phyloP scores from a whole-genome alignment of 2,797 vertebrate genomes.

The Peromyscus aztecus region DNA sequence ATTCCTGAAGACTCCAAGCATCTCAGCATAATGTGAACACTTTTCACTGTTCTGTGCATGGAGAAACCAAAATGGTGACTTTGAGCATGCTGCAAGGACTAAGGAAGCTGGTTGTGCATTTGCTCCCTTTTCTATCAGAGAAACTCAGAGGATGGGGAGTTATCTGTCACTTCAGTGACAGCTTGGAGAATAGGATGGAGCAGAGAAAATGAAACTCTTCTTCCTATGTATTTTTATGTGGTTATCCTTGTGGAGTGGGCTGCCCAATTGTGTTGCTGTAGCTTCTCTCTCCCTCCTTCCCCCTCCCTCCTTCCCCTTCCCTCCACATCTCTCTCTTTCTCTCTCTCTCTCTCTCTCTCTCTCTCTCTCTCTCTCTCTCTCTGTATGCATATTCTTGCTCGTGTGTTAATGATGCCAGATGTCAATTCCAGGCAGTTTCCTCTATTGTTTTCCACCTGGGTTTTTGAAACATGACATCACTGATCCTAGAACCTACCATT shows the following conservation, averaged over 20 bases:
- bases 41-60: rapidly evolving
- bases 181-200: neutral
- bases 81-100: neutral
- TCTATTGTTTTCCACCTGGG: neutral
- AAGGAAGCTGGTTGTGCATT: neutral
- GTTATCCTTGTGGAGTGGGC: neutral
- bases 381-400: neutral
- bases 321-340: too few species aligned
- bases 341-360: too few species aligned
- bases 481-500: too few species aligned
- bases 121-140: neutral
- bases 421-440: neutral
- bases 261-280: too few species aligned
- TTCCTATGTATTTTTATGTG: neutral
- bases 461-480: neutral
- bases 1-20: neutral
- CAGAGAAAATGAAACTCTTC: neutral
- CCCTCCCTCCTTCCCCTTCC: too few species aligned
- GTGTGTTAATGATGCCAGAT: neutral
- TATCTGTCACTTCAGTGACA: neutral
- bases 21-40: neutral
- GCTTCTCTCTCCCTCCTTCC: neutral
- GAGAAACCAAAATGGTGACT: neutral
- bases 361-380: too few species aligned
- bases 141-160: neutral